Evolutionary conservation across 2,113 vertebrate genomes (phyloP).

Genomic region (Prolemur simus): DNA sequence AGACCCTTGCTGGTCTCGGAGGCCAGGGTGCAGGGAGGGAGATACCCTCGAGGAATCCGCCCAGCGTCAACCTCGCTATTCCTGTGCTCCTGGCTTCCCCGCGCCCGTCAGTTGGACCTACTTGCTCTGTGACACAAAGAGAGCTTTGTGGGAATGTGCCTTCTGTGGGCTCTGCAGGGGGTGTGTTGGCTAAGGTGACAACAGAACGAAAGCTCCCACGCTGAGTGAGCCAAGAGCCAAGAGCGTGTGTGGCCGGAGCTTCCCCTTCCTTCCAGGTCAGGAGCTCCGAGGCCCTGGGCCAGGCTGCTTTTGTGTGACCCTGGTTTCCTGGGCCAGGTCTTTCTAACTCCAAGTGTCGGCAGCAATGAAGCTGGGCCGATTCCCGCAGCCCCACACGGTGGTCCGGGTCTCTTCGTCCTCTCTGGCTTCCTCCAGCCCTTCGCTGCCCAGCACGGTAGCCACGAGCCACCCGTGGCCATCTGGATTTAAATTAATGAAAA

Average conservation of each 20-base stretch:
- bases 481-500: background rate
- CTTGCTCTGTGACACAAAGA: background rate
- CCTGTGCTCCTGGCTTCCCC: background rate
- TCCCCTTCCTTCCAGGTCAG: background rate
- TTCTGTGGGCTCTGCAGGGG: background rate
- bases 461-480: background rate
- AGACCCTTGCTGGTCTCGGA: background rate
- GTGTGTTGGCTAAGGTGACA: background rate
- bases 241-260: background rate
- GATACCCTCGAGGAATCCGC: background rate
- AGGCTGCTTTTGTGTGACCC: background rate
- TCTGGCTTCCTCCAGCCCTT: background rate
- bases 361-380: background rate
- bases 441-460: background rate
- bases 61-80: fast-evolving
- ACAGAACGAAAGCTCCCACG: background rate
- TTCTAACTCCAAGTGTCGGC: background rate
- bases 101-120: background rate
- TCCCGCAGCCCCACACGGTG: background rate
- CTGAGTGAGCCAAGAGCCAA: background rate
- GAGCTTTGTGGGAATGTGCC: background rate
- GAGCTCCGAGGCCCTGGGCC: background rate
- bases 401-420: background rate
- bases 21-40: background rate
- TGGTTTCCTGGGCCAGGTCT: background rate